Conservation (phyloP, 2,888 invertebrate genomes). For the Eubasilissa splendida region DNA sequence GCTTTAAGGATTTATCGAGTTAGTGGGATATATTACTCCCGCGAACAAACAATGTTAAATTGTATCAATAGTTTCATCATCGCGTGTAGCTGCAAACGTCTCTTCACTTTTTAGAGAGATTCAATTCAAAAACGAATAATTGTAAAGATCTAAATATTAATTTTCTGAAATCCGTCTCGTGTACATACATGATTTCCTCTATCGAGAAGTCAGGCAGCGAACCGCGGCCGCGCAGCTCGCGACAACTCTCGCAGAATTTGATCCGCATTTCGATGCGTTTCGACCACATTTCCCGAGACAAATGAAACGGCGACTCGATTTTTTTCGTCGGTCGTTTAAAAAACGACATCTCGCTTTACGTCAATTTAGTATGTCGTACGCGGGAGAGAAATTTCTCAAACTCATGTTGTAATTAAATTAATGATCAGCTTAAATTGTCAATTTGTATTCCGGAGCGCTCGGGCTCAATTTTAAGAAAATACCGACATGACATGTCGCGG, state of each 20-base stretch:
- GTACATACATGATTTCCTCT: no score
- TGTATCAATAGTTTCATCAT: no score
- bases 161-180: no score
- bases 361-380: slow-evolving; percentile 30
- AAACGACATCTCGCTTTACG: slow-evolving; percentile 32
- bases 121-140: no score
- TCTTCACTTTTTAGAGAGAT: no score
- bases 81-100: no score
- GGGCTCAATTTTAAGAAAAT: slow-evolving; percentile 43
- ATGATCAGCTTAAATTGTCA: slow-evolving; percentile 49
- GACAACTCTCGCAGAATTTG: slow-evolving; percentile 2
- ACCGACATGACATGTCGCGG: slow-evolving; percentile 29
- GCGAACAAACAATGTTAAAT: no score
- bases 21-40: no score
- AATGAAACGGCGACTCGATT: slow-evolving; percentile 20
- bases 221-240: not conserved
- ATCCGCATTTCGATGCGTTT: slow-evolving; percentile 42
- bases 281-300: slow-evolving; percentile 37
- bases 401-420: slow-evolving; percentile 51
- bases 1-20: no score
- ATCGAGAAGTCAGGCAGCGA: no score
- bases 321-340: slow-evolving; percentile 25
- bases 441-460: slow-evolving; percentile 38
- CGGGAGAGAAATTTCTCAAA: slow-evolving; percentile 42
- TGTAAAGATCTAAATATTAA: no score